phyloP scores from a whole-genome alignment of 2,888 invertebrate genomes.

The Oscheius sp. region DNA sequence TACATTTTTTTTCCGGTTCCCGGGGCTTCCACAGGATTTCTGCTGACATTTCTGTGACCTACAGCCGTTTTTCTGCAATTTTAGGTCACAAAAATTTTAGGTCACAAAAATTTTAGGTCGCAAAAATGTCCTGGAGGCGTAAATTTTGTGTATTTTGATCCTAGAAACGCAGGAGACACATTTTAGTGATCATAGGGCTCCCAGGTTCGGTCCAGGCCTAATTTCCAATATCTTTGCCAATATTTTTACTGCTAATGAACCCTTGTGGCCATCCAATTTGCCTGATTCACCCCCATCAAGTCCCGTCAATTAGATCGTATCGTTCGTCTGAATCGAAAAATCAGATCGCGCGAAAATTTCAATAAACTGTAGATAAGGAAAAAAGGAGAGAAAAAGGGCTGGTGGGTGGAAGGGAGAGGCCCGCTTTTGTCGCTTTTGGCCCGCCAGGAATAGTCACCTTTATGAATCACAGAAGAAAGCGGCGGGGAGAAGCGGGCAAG shows the following conservation, averaged over 20 bases:
- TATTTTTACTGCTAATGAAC: too few relatives aligned
- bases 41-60: too few relatives aligned
- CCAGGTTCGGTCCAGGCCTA: too few relatives aligned
- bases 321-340: background rate
- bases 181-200: too few relatives aligned
- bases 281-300: background rate
- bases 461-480: background rate
- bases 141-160: background rate
- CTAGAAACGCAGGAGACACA: background rate
- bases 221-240: too few relatives aligned
- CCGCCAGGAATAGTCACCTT: background rate
- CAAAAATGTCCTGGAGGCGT: too few relatives aligned
- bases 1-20: too few relatives aligned
- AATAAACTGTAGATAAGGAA: background rate
- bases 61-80: too few relatives aligned
- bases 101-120: too few relatives aligned
- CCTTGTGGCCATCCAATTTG: too few relatives aligned
- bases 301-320: background rate
- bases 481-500: background rate
- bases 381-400: background rate
- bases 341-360: conserved; percentile 20
- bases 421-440: background rate
- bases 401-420: background rate
- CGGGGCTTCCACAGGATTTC: too few relatives aligned
- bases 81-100: too few relatives aligned